Evolutionary conservation across 2,797 vertebrate species (phyloP).

Genomic region (Halcyon chelicuti): DNA sequence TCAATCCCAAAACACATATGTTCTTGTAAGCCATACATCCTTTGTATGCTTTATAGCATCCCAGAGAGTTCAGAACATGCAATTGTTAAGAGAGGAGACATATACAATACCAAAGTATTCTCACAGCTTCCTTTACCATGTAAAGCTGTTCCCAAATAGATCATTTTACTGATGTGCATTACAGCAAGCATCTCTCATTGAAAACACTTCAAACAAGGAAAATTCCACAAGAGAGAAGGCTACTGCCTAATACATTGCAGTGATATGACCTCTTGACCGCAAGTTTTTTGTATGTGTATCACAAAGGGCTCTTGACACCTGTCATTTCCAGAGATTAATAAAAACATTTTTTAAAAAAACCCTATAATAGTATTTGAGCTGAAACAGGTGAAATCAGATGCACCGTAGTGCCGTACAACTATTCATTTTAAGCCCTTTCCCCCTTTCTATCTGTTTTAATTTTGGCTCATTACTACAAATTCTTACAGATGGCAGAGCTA

Average conservation of each 20-base stretch:
- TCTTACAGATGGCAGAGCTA: constrained; percentile 79
- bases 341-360: constrained; percentile 12
- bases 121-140: constrained; percentile 56
- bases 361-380: constrained; percentile 3
- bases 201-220: constrained; percentile 77
- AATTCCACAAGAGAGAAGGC: constrained; percentile 75
- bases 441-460: constrained; percentile 81
- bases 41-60: not conserved
- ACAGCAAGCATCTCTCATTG: constrained; percentile 71
- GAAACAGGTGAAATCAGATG: constrained; percentile 80
- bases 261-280: constrained; percentile 65
- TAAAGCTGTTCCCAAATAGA: constrained; percentile 70
- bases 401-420: constrained; percentile 76
- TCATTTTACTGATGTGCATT: constrained; percentile 71
- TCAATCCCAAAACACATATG: not conserved
- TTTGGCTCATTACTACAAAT: constrained; percentile 83
- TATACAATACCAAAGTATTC: constrained; percentile 52
- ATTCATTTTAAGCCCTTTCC: constrained; percentile 45
- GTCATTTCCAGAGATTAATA: constrained; percentile 79
- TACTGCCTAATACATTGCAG: constrained; percentile 73
- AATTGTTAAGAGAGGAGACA: not conserved
- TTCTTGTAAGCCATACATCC: not conserved
- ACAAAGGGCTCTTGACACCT: constrained; percentile 74
- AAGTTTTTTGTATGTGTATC: constrained; percentile 71
- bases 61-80: constrained; percentile 18